phyloP scores from a whole-genome alignment of 2,113 vertebrate species.

The Ciconia maguari region DNA sequence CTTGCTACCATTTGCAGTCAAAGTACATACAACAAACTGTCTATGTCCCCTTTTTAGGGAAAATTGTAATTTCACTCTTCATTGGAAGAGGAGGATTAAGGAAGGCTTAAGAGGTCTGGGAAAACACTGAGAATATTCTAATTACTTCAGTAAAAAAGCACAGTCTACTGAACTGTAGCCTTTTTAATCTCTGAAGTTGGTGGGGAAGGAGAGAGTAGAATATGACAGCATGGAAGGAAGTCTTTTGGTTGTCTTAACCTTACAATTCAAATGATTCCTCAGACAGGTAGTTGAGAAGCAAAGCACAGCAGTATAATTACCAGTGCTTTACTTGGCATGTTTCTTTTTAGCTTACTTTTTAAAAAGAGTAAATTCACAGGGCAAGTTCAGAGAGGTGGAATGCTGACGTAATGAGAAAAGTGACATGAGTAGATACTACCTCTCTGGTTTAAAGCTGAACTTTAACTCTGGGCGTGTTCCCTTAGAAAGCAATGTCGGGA shows the following conservation, averaged over 20 bases:
- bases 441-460: not conserved
- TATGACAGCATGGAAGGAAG: not conserved
- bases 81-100: not conserved
- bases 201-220: not conserved
- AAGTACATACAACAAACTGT: not conserved
- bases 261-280: not conserved
- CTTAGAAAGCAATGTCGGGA: not conserved
- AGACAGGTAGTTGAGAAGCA: not conserved
- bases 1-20: not conserved
- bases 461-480: not conserved
- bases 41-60: not conserved
- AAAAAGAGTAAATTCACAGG: not conserved
- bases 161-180: not conserved
- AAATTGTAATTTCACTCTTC: not conserved
- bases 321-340: not conserved
- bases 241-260: not conserved
- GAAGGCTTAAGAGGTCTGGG: not conserved
- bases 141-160: not conserved
- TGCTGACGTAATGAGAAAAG: not conserved
- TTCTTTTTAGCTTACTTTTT: conserved; percentile 6
- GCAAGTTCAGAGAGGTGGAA: not conserved
- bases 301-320: not conserved
- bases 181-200: not conserved
- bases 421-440: not conserved
- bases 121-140: not conserved